Percentiles rank a stretch among this genome's conserved stretches.
phyloP scores from a whole-genome alignment of 2,797 vertebrate species.

The Tokudaia muenninki region DNA sequence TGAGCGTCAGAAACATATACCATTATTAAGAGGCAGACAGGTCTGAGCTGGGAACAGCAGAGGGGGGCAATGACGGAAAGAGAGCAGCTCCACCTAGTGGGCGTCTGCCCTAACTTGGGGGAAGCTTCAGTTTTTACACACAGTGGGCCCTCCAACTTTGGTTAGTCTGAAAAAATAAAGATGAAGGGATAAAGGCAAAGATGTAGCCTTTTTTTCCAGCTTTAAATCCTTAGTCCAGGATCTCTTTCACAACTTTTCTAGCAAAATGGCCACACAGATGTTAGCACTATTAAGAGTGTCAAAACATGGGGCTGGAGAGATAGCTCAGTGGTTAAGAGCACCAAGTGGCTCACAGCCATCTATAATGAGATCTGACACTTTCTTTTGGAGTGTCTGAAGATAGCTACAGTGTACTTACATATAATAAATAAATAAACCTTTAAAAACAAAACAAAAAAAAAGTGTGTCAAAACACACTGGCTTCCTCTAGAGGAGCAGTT shows the following conservation, averaged over 20 bases:
- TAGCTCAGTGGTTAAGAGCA: too few species aligned
- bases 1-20: conserved; percentile 10
- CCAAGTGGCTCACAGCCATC: too few species aligned
- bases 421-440: too few species aligned
- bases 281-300: background rate
- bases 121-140: conserved; percentile 45
- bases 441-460: too few species aligned
- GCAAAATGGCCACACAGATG: background rate
- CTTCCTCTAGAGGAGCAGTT: conserved; percentile 18
- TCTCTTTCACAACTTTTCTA: conserved; percentile 44
- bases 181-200: conserved; percentile 40
- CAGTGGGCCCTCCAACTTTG: background rate
- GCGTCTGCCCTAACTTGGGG: background rate
- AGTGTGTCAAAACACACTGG: conserved; percentile 1
- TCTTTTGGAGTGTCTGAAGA: too few species aligned
- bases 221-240: conserved; percentile 16
- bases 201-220: background rate
- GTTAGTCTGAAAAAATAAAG: conserved; percentile 46
- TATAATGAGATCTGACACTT: too few species aligned
- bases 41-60: background rate
- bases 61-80: background rate
- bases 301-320: background rate
- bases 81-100: conserved; percentile 85
- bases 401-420: too few species aligned
- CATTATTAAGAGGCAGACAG: background rate